Conservation (phyloP, 2,797 vertebrate genomes). For the Phrynocephalus vlangalii region DNA sequence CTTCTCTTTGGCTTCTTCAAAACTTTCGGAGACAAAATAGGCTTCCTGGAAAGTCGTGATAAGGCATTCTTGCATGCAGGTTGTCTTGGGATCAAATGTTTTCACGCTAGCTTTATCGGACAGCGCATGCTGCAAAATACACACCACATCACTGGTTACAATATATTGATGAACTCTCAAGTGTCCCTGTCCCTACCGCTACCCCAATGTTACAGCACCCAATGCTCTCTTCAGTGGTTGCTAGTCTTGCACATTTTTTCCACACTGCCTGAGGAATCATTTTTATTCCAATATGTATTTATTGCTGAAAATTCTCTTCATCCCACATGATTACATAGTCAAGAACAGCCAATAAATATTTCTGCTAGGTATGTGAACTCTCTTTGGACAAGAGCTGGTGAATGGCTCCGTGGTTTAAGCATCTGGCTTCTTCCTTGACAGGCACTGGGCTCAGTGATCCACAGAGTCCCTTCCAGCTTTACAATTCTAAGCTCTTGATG, state of each 20-base stretch:
- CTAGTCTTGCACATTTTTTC: slow-evolving; percentile 10
- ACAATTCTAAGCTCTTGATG: too few species aligned
- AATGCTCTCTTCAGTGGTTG: not conserved
- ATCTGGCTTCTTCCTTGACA: too few species aligned
- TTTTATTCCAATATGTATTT: slow-evolving; percentile 49
- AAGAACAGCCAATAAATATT: slow-evolving; percentile 52
- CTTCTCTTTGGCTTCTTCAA: slow-evolving; percentile 97
- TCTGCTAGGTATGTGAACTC: not conserved
- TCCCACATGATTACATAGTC: slow-evolving; percentile 31
- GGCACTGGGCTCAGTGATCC: too few species aligned
- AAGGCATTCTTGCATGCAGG: slow-evolving; percentile 94
- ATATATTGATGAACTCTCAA: slow-evolving; percentile 1
- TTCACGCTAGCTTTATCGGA: slow-evolving; percentile 92
- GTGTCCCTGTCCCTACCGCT: too few species aligned
- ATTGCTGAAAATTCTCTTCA: slow-evolving; percentile 16
- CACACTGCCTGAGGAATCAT: slow-evolving; percentile 9
- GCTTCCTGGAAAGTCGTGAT: slow-evolving; percentile 98
- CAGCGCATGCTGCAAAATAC: slow-evolving; percentile 89
- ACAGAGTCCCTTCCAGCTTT: too few species aligned
- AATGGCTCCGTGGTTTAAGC: too few species aligned
- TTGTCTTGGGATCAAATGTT: slow-evolving; percentile 93
- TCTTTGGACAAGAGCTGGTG: too few species aligned
- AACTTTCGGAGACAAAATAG: slow-evolving; percentile 98
- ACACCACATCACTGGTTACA: slow-evolving; percentile 62
- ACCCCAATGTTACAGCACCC: not conserved